Conservation (phyloP, 2,113 vertebrate species). For the Protobothrops mucrosquamatus region DNA sequence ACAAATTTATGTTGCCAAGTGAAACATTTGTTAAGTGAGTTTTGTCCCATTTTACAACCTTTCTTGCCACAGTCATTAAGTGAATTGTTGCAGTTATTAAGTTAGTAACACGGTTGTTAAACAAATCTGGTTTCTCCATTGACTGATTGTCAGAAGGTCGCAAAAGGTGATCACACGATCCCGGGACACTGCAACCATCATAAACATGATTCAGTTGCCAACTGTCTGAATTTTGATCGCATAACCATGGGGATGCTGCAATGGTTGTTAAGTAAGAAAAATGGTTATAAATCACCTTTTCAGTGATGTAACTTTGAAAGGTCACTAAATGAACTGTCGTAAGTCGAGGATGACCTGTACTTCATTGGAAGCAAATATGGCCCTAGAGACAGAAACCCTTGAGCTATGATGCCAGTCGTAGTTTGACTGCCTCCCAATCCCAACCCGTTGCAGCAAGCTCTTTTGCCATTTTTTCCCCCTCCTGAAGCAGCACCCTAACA, state of each 20-base stretch:
- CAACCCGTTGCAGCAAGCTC: neutral
- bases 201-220: neutral
- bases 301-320: neutral
- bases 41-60: neutral
- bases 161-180: neutral
- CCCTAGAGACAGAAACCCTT: neutral
- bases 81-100: neutral
- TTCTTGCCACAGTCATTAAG: neutral
- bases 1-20: neutral
- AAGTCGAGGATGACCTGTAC: neutral
- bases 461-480: neutral
- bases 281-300: neutral
- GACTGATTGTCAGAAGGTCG: neutral
- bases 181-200: no score
- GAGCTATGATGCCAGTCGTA: neutral
- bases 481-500: constrained; percentile 25
- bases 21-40: neutral
- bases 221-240: neutral
- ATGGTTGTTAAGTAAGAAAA: neutral
- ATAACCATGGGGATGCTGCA: neutral
- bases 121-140: neutral
- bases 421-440: neutral
- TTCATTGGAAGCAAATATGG: neutral
- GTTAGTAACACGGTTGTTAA: neutral
- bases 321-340: neutral